Evolutionary conservation across 2,797 vertebrate species (phyloP).

Genomic region (Geotrypetes seraphini): DNA sequence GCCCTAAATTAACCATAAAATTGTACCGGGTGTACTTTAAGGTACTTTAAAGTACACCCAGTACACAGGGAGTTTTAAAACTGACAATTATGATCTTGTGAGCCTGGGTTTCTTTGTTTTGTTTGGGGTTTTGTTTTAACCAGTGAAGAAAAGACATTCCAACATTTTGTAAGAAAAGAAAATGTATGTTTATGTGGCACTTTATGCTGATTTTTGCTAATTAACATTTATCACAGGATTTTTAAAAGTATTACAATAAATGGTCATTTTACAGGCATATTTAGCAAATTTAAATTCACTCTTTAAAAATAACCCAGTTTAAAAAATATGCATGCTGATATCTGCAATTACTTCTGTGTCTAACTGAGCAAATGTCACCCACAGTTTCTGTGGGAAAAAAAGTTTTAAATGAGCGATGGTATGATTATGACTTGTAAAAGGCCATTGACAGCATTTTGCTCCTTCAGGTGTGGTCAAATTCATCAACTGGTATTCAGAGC

Average conservation of each 20-base stretch:
- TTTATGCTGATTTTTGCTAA: conserved; percentile 94
- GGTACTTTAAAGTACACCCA: too few species aligned
- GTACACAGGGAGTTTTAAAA: conserved; percentile 12
- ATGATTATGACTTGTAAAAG: too few species aligned
- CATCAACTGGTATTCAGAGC: background rate
- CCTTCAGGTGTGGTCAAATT: background rate
- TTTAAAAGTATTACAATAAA: conserved; percentile 78
- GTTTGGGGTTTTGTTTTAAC: background rate
- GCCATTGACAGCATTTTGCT: too few species aligned
- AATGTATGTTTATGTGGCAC: conserved; percentile 89
- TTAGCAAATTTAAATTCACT: conserved; percentile 8
- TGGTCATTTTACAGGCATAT: conserved; percentile 87
- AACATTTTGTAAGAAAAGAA: conserved; percentile 74
- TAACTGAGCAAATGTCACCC: too few species aligned
- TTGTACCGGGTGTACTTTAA: conserved; percentile 28
- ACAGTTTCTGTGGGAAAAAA: too few species aligned
- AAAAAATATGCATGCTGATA: too few species aligned
- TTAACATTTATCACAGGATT: conserved; percentile 98
- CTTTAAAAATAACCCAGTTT: background rate
- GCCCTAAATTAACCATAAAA: conserved; percentile 24
- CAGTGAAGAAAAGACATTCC: conserved; percentile 60
- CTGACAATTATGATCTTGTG: conserved; percentile 27
- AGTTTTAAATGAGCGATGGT: too few species aligned
- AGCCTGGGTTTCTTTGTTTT: conserved; percentile 24
- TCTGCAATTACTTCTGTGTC: background rate